phyloP scores from a whole-genome alignment of 2,888 invertebrate genomes.

The Pyrrhosoma nymphula region DNA sequence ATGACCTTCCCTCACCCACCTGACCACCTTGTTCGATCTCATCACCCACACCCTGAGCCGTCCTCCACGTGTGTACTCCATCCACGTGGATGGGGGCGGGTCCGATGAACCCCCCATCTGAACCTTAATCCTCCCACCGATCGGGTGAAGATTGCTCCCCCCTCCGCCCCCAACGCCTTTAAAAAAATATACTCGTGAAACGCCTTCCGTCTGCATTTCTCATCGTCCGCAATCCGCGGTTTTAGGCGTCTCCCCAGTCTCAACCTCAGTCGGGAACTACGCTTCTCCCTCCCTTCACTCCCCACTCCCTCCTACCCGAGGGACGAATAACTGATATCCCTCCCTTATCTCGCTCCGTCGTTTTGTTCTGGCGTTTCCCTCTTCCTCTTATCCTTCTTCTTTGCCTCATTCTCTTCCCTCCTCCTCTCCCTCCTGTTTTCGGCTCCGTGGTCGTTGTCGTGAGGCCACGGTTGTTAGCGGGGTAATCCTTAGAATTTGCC shows the following conservation, averaged over 20 bases:
- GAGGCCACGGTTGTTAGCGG: background rate
- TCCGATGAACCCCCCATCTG: background rate
- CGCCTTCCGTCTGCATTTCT: background rate
- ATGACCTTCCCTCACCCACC: background rate
- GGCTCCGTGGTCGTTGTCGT: background rate
- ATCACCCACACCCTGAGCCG: background rate
- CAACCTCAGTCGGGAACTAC: background rate
- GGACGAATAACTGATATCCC: background rate
- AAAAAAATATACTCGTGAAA: background rate
- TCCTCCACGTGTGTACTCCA: too few relatives aligned
- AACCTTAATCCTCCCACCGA: too few relatives aligned
- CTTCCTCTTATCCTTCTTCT: background rate
- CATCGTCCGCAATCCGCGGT: background rate
- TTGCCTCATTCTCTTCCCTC: background rate
- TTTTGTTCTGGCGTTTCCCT: background rate
- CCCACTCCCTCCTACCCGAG: background rate
- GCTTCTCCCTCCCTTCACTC: background rate
- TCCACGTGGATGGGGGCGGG: background rate
- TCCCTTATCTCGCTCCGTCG: background rate
- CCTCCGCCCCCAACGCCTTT: too few relatives aligned
- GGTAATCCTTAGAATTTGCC: constrained; percentile 27
- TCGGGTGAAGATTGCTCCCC: too few relatives aligned
- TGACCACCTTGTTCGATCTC: background rate
- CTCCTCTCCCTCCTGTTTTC: background rate
- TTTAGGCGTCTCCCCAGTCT: background rate